Evolutionary conservation across 2,113 vertebrate species (phyloP), one percentile per base, ranked within the genome.

Genomic region (Noctilio leporinus): DNA sequence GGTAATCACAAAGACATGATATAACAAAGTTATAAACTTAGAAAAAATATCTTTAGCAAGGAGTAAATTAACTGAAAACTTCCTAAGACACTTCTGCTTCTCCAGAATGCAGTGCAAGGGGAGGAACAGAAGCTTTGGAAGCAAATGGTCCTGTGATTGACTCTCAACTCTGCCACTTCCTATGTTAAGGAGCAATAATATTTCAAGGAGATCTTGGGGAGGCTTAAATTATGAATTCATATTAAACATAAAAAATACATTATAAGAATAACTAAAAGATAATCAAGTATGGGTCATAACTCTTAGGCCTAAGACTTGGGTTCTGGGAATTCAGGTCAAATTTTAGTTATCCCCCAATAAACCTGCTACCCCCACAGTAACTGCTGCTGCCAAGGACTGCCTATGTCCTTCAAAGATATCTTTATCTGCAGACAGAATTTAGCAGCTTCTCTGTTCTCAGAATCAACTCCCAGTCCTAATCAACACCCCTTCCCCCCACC

Each of bases 11-110:
- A 49, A 86, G 20, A 86, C 5, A 45, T 70, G 33, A 43, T 40
- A 47, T 14, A 83, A 57, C 14, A n/a, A 83, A 89, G 40, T 77
- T 76, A 89, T 5, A 90, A 82, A 91, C 73, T 64, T 67, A 65
- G 51, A 91, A 53, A 93, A 78, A 87, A n/a, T 22, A 47, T 64
- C 65, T 93, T 93, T 67, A 91, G n/a, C 35, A 55, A 86, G 53
- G 45, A 76, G 16, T 76, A 86, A 47, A 49, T 53, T 69, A 62
- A 57, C 40, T 57, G 51, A 64, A 95, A 94, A 84, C 47, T 53
- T 65, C 12, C 59, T 43, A 33, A 65, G 59, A 24, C 26, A 78
- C 45, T 72, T 85, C 53, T 40, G 12, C n/a, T 94, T 75, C 40
- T 92, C 47, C 57, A 87, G 38, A 73, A 69, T 15, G 7, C 38